Percentiles rank a stretch among this genome's conserved stretches.
phyloP scores from a whole-genome alignment of 2,113 vertebrate species.

The Brachirus orientalis region DNA sequence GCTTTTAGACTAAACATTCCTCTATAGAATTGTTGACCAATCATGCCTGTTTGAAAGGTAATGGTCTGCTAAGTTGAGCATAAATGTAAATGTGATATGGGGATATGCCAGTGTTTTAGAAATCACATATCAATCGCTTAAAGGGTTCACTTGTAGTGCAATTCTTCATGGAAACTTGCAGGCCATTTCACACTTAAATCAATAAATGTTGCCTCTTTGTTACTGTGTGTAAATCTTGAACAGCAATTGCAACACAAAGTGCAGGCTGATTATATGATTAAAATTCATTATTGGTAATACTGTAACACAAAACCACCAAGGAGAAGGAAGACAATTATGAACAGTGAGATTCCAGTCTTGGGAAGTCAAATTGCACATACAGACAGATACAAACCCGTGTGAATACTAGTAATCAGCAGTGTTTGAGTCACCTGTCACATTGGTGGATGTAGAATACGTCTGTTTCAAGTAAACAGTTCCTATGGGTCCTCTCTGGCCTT shows the following conservation, averaged over 20 bases:
- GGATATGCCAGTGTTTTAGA: too few species aligned
- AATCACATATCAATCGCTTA: too few species aligned
- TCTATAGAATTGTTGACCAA: slow-evolving; percentile 13
- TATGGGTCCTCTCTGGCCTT: slow-evolving; percentile 22
- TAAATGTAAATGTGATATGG: slow-evolving; percentile 20
- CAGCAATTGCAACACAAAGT: slow-evolving; percentile 45
- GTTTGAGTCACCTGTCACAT: slow-evolving; percentile 18
- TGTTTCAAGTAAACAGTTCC: slow-evolving; percentile 29
- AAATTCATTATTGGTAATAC: slow-evolving; percentile 62
- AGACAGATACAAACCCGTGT: slow-evolving; percentile 14
- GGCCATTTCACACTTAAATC: slow-evolving; percentile 5
- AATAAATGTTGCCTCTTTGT: slow-evolving; percentile 1
- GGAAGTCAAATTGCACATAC: slow-evolving; percentile 44
- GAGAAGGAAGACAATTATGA: slow-evolving; percentile 64
- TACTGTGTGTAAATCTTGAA: slow-evolving; percentile 26
- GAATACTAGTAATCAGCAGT: slow-evolving; percentile 30
- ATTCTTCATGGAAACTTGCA: slow-evolving; percentile 30
- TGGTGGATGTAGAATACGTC: slow-evolving; percentile 29
- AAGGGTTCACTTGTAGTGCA: slow-evolving; percentile 6
- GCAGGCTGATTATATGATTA: slow-evolving; percentile 47
- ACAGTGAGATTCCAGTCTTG: slow-evolving; percentile 63
- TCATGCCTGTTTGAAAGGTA: slow-evolving; percentile 16
- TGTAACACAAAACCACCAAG: slow-evolving; percentile 48
- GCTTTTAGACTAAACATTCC: slow-evolving; percentile 47
- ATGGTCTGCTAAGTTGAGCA: slow-evolving; percentile 3